These are phyloP conservation scores for Xiphophorus hellerii DNA, from an alignment of 2,113 vertebrate genomes.

Conservation along the genomic window DNA sequence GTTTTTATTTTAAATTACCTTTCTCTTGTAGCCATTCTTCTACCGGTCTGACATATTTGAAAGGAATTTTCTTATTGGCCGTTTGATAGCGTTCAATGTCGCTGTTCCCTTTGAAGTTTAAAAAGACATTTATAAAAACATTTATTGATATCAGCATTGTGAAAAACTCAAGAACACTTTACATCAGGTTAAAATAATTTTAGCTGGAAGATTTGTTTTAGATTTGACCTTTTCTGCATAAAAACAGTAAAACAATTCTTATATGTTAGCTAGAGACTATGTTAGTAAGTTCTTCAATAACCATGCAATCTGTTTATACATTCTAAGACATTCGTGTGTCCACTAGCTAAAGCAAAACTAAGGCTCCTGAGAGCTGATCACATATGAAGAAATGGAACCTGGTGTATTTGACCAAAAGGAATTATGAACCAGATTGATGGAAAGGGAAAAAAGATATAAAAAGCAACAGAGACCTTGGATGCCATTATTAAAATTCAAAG, in stretches of 20 bases:
- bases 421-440: neutral
- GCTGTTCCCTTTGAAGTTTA: slow-evolving; percentile 97
- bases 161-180: slow-evolving; percentile 14
- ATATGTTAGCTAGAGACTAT: too few relatives aligned
- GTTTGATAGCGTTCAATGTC: slow-evolving; percentile 98
- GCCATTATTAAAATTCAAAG: neutral
- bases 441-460: neutral
- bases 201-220: slow-evolving; percentile 34
- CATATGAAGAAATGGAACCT: slow-evolving; percentile 5
- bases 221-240: slow-evolving; percentile 8
- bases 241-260: neutral
- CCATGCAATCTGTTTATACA: too few relatives aligned
- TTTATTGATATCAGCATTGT: slow-evolving; percentile 60
- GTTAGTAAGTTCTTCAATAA: too few relatives aligned
- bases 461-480: too few relatives aligned
- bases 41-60: slow-evolving; percentile 97
- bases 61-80: slow-evolving; percentile 99
- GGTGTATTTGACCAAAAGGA: too few relatives aligned
- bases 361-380: slow-evolving; percentile 13
- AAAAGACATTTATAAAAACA: slow-evolving; percentile 68
- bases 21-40: slow-evolving; percentile 99
- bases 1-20: slow-evolving; percentile 85
- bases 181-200: slow-evolving; percentile 41
- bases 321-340: too few relatives aligned
- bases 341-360: neutral